phyloP scores from a whole-genome alignment of 2,797 vertebrate genomes.

The Falco novaeseelandiae region DNA sequence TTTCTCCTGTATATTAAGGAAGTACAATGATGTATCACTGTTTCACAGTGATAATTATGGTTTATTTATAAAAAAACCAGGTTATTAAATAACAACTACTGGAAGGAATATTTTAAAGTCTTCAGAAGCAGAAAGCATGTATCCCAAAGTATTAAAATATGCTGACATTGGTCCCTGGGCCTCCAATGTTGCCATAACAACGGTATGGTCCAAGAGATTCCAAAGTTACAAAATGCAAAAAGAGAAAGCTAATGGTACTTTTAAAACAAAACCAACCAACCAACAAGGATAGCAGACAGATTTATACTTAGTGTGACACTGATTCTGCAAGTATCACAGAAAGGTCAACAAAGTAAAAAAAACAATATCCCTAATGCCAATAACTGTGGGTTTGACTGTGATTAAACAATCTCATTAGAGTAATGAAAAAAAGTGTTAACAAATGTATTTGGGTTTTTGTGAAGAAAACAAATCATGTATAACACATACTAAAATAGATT shows the following conservation, averaged over 20 bases:
- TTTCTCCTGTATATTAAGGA: neutral
- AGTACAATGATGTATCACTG: neutral
- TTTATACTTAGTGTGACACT: neutral
- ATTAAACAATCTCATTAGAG: no score
- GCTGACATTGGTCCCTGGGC: neutral
- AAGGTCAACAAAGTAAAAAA: neutral
- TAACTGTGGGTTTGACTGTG: neutral
- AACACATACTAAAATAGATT: neutral
- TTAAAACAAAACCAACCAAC: neutral
- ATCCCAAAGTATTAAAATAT: neutral
- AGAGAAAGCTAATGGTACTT: neutral
- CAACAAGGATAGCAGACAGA: neutral
- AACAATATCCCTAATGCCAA: neutral
- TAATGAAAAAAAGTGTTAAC: neutral
- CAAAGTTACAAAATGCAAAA: neutral
- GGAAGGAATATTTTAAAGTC: neutral
- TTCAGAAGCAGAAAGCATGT: neutral
- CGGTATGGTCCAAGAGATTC: neutral
- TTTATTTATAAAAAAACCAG: neutral
- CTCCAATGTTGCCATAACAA: neutral
- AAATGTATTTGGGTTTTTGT: neutral
- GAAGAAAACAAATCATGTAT: neutral
- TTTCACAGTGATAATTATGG: neutral
- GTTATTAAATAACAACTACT: neutral
- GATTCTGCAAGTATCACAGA: neutral